Conservation (phyloP, 2,888 invertebrate genomes). For the Rhagonycha fulva region DNA sequence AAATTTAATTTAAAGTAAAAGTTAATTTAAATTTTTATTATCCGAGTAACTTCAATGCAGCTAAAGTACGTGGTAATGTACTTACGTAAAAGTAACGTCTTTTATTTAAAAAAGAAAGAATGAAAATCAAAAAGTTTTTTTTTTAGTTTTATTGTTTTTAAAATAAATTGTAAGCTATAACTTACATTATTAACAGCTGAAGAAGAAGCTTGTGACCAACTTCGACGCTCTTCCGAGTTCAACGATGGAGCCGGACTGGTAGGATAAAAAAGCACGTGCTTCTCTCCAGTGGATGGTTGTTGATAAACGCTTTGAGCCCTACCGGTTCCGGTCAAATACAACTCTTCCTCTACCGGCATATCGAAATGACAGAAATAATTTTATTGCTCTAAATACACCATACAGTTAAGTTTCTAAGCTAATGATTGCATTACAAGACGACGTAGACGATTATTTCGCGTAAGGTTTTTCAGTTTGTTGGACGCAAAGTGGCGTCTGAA, state of each 20-base stretch:
- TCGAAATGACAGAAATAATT: slow-evolving; percentile 11
- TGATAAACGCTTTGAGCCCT: slow-evolving; percentile 54
- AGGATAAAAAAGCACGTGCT: slow-evolving; percentile 56
- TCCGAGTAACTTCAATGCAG: background rate
- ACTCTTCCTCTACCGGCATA: slow-evolving; percentile 51
- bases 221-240: slow-evolving; percentile 49
- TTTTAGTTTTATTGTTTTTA: slow-evolving; percentile 6
- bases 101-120: background rate
- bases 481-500: slow-evolving; percentile 22
- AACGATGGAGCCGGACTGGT: slow-evolving; percentile 53
- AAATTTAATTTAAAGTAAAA: background rate
- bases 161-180: slow-evolving; percentile 12
- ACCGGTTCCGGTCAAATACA: slow-evolving; percentile 51
- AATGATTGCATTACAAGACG: background rate
- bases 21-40: background rate
- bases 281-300: slow-evolving; percentile 54
- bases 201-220: slow-evolving; percentile 49
- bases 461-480: background rate
- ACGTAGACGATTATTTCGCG: background rate
- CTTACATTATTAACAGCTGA: slow-evolving; percentile 45
- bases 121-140: slow-evolving; percentile 1
- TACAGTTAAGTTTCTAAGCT: background rate
- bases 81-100: background rate
- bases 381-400: slow-evolving; percentile 21
- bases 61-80: background rate